Conservation (phyloP, 2,888 invertebrate species). For the Thymelicus lineola region DNA sequence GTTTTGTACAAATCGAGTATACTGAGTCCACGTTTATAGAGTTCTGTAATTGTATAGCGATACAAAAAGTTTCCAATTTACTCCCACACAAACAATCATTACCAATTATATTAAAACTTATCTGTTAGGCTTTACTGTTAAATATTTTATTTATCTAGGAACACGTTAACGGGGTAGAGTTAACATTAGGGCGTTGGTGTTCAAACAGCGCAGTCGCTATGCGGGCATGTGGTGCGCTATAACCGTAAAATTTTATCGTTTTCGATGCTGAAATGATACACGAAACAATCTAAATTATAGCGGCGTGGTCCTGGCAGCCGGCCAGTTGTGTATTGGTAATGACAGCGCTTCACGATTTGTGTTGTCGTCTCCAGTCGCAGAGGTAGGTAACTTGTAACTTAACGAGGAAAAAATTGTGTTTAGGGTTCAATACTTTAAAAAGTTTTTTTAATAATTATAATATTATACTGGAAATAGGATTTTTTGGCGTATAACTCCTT, state of each 20-base stretch:
- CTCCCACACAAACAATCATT: background rate
- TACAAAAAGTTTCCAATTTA: background rate
- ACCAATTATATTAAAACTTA: slow-evolving; percentile 6
- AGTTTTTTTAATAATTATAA: background rate
- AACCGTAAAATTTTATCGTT: slow-evolving; percentile 83
- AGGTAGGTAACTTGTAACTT: slow-evolving; percentile 51
- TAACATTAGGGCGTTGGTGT: slow-evolving; percentile 32
- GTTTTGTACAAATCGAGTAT: too few relatives aligned
- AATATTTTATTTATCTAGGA: slow-evolving; percentile 20
- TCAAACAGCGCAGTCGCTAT: slow-evolving; percentile 46
- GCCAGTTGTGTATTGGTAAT: slow-evolving; percentile 72
- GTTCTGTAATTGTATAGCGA: too few relatives aligned
- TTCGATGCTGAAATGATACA: slow-evolving; percentile 83
- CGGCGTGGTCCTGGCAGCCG: slow-evolving; percentile 67
- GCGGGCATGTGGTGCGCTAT: slow-evolving; percentile 73
- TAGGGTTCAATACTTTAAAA: background rate
- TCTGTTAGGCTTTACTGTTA: slow-evolving; percentile 1
- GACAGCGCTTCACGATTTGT: slow-evolving; percentile 75
- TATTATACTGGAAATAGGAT: too few relatives aligned
- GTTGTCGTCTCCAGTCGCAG: slow-evolving; percentile 59
- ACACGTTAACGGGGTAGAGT: slow-evolving; percentile 5
- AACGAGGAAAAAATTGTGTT: slow-evolving; percentile 40
- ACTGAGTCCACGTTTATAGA: too few relatives aligned
- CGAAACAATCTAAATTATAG: slow-evolving; percentile 83
- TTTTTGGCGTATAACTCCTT: too few relatives aligned